Conservation (phyloP, 2,113 vertebrate genomes). For the Barnardius zonarius region DNA sequence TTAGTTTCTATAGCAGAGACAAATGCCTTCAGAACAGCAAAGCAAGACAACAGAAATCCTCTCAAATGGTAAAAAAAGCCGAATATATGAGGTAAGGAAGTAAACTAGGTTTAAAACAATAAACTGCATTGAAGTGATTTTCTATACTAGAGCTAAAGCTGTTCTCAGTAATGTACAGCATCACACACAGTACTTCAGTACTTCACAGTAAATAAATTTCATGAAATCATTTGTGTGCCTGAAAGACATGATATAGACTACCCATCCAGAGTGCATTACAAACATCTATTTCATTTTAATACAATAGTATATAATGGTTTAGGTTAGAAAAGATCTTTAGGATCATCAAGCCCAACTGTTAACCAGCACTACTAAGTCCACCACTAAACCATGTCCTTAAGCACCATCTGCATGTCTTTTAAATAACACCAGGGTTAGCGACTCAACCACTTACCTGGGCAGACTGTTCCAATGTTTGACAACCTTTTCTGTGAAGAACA, state of each 20-base stretch:
- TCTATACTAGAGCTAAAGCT: background rate
- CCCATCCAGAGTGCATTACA: background rate
- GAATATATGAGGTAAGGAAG: background rate
- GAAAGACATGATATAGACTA: background rate
- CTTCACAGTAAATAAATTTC: background rate
- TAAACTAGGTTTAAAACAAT: background rate
- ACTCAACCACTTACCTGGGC: background rate
- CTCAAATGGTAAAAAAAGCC: background rate
- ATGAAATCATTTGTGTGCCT: background rate
- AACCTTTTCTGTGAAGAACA: background rate
- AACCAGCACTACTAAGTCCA: background rate
- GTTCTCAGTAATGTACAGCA: background rate
- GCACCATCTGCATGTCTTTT: background rate
- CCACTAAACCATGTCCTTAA: background rate
- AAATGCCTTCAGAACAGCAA: background rate
- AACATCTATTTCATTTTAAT: background rate
- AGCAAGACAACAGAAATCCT: background rate
- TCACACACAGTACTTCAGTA: background rate
- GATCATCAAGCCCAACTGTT: background rate
- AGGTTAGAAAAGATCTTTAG: background rate
- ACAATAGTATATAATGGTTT: background rate
- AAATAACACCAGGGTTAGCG: background rate
- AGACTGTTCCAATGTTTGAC: background rate
- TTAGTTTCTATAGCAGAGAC: conserved; percentile 20
- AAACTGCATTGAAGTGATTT: background rate